Percentiles rank a stretch among this genome's conserved stretches.
These are phyloP conservation scores for Halictus quadricinctus DNA, from an alignment of 2,888 invertebrate species.

Conservation along the genomic window DNA sequence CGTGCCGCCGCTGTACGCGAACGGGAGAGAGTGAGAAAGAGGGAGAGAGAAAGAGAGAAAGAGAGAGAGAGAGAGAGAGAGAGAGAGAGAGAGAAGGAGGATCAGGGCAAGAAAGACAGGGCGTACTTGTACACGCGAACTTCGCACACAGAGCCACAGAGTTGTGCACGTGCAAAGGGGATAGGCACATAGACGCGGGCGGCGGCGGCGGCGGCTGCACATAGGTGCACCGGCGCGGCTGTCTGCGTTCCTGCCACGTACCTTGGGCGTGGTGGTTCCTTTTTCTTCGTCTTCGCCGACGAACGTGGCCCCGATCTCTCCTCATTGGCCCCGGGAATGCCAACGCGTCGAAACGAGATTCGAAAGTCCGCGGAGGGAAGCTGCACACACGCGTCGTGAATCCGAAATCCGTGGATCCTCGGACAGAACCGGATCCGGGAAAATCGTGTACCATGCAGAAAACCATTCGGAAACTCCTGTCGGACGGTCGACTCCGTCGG, in stretches of 20 bases:
- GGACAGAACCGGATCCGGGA: not conserved
- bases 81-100: not conserved
- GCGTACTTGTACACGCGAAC: slow-evolving; percentile 65
- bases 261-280: slow-evolving; percentile 78
- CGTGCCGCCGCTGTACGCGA: slow-evolving; percentile 65
- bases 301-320: slow-evolving; percentile 70
- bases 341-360: slow-evolving; percentile 73
- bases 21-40: slow-evolving; percentile 19
- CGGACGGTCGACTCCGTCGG: not conserved
- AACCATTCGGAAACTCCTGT: not conserved
- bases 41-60: slow-evolving; percentile 3
- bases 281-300: slow-evolving; percentile 71
- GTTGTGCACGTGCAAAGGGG: slow-evolving; percentile 27
- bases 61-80: not conserved
- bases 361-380: slow-evolving; percentile 72
- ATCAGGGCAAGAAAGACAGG: slow-evolving; percentile 39
- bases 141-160: slow-evolving; percentile 42
- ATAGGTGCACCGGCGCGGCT: slow-evolving; percentile 42
- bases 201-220: not conserved
- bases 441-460: too few relatives aligned
- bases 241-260: slow-evolving; percentile 74
- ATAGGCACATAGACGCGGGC: slow-evolving; percentile 52
- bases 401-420: slow-evolving; percentile 61
- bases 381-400: slow-evolving; percentile 62
- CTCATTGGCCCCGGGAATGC: slow-evolving; percentile 73